phyloP scores from a whole-genome alignment of 30 jellyfish, hydroid and myxozoan genomes.

The Morbakka virulenta region DNA sequence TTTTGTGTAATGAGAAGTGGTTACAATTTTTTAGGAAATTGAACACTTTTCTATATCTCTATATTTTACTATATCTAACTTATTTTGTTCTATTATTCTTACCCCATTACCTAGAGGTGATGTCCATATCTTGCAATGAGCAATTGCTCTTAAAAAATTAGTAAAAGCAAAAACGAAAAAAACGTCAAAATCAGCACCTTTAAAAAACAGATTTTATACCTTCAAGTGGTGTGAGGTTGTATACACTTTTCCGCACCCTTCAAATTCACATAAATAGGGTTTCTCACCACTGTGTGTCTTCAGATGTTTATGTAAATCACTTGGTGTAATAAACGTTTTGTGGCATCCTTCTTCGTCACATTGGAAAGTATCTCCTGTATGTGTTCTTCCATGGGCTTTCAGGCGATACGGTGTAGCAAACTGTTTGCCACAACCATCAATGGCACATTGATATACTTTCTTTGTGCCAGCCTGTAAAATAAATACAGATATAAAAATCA shows the following conservation, averaged over 20 bases:
- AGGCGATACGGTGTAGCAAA: constrained; percentile 91
- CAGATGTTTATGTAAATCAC: constrained; percentile 85
- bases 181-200: too few relatives aligned
- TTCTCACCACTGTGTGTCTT: constrained; percentile 91
- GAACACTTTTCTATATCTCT: too few relatives aligned
- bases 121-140: too few relatives aligned
- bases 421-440: constrained; percentile 92
- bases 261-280: constrained; percentile 84
- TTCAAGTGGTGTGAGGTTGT: constrained; percentile 96
- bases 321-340: constrained; percentile 74
- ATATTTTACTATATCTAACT: too few relatives aligned
- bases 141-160: too few relatives aligned
- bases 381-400: constrained; percentile 91
- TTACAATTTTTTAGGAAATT: too few relatives aligned
- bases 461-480: constrained; percentile 30
- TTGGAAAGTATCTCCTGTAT: constrained; percentile 88
- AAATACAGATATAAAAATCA: not conserved
- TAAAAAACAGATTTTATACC: too few relatives aligned
- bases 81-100: too few relatives aligned
- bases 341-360: constrained; percentile 94
- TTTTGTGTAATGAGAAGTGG: too few relatives aligned
- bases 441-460: constrained; percentile 80
- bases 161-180: too few relatives aligned
- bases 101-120: too few relatives aligned
- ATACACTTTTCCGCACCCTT: constrained; percentile 88